Base-by-base conservation (phyloP, 2,888 invertebrate genomes). In the Stenodera caucasica region DNA sequence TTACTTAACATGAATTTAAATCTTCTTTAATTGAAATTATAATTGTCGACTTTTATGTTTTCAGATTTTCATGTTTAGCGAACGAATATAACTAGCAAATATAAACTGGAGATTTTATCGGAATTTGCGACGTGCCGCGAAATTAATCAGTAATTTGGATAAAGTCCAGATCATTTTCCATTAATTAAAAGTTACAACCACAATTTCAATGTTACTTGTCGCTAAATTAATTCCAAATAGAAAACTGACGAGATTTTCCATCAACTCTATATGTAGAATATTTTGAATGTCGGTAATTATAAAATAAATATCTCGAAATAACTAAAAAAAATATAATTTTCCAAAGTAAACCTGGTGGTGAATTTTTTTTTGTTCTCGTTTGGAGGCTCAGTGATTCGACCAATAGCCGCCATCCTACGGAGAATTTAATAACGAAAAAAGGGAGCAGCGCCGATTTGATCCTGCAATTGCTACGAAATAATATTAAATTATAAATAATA, bases 401-500 rank as follows among this genome's bases (percentile, higher is more conserved):
- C 30, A 30, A 30, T 30, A 30, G 30, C 2, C 1, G 30, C 8
- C 15, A 23, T 45, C 45, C 45, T 23, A 12, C 18, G 1, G 5
- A 32, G 45, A 54, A 61, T 61, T 57, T 61, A 61, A 61, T 61
- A 61, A 53, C 37, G 51, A 37, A 32, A 57, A 55, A 45, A 12
- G 7, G 30, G 30, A 4, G 5, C 26, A 26, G 5, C 26, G 5
- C 26, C 2, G 26, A 5, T 26, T 26, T 26, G 26, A 26, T 26
- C 26, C 5, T 26, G 5, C 26, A 26, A 26, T 4, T 2, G 26
- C 2, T n/a, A 18, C 53, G 2, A 53, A 32, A 53, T 55, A 52
- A 61, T 55, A 61, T 58, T 55, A 52, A 55, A 35, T 49, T 57
- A 58, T 61, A 61, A 61, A 61, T 61, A 58, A 61, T 58, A 55